Evolutionary conservation across 2,888 invertebrate species (phyloP), one percentile per base, ranked within the genome.

Genomic region (Lordiphosa andalusiaca): DNA sequence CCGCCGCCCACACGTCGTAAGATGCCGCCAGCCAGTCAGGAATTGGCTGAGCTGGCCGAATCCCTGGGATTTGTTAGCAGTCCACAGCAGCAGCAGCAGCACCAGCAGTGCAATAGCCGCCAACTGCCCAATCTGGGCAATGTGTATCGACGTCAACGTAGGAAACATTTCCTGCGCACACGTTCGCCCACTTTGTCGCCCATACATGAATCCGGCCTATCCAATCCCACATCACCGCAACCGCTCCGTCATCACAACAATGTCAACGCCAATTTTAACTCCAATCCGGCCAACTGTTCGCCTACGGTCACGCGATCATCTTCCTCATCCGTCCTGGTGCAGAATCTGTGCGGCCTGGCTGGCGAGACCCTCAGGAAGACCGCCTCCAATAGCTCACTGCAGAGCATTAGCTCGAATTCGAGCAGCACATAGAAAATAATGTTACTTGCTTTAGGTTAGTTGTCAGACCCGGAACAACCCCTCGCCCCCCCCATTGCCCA

Each of bases 141-240:
- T 50, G 74, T 84, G 3, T 87, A 87, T 63, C 86, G 88, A 56
- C 89, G 85, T 63, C 91, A 75, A 85, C 90, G 86, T 62, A 89
- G 85, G 69, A 91, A 88, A 77, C 91, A 86, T 86, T 91, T 84
- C 81, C 55, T 91, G 83, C 87, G 91, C 84, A 86, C 90, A 60
- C 80, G 91, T 84, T 89, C 92, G 30, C 92, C 92, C 35, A 91
- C 92, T 35, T 87, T 94, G 56, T 93, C 93, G 53, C 94, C 94
- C 30, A 94, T 94, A 53, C 92, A 93, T 59, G 94, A 94, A 80
- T 93, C 93, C 42, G 94, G 94, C 30, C 89, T 93, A 13, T 93
- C 93, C 44, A 94, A 94, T 89, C 93, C 93, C 1, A 92, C 93
- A 12, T 93, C 93, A 55, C 93, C 93, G 1, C 90, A 90, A 62